Evolutionary conservation across 1,140 invertebrate species (phyloP), one percentile per base, ranked within the genome.

Genomic region (Heliothis subflexa): DNA sequence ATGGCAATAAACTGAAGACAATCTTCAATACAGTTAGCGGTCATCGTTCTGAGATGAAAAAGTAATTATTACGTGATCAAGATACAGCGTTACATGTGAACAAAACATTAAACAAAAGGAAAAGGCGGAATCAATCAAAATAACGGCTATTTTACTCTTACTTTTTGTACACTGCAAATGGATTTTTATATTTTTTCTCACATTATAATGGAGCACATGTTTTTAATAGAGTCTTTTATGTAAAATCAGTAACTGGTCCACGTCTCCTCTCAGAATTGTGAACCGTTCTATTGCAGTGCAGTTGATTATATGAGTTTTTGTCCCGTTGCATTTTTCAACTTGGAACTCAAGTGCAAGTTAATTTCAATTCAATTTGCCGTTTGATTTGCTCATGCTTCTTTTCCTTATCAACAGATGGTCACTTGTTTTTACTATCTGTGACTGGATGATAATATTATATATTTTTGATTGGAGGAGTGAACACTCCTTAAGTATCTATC

Each of bases 121-220:
- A 57, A 62, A 62, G 7, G 14, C 33, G 61, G 61, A 64, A 64
- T 64, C 61, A 47, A 64, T 64, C 61, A 64, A 45, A 28, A 64
- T 14, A 45, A 18, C 54, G 11, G 54, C 21, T 45, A 47, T 59
- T 47, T 57, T 73, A 59, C 54, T 45, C 54, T 59, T 47, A 59
- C 71, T 73, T 59, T 59, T 25, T 45, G 14, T 57, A 33, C 33
- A 54, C 33, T 73, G 71, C 21, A 59, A 73, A 73, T 73, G 45
- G 71, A 25, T 57, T 21, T 73, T 16, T 40, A 1, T 9, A 18
- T 73, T 72, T 57, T 33, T 72, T 52, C 11, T 21, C 40, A 54
- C 28, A 21, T 54, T 72, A 57, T 72, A 10, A 33, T 66, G 25
- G 52, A 54, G 45, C 64, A 72, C 52, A 71, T 10, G 66, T 54